Evolutionary conservation across 2,888 invertebrate species (phyloP).

Genomic region (Drosophila niveifrons): DNA sequence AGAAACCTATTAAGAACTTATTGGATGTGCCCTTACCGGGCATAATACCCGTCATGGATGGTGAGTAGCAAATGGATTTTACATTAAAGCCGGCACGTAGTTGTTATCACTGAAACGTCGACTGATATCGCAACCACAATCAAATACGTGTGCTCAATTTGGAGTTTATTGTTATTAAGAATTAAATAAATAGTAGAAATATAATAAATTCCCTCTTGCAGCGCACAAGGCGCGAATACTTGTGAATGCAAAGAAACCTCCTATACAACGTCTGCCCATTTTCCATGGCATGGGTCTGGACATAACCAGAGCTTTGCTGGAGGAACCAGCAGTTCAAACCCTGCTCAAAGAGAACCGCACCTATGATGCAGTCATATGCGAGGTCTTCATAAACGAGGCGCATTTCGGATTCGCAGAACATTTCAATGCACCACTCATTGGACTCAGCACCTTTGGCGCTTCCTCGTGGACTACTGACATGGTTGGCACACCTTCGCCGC

Average conservation of each 20-base stretch:
- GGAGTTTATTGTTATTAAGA: not conserved
- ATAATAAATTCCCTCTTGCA: conserved; percentile 19
- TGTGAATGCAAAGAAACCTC: conserved; percentile 2
- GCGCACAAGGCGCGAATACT: conserved; percentile 37
- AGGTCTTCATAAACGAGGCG: conserved; percentile 83
- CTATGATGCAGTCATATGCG: conserved; percentile 84
- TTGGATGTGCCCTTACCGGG: conserved; percentile 61
- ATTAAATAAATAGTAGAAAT: not conserved
- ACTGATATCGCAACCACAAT: conserved; percentile 10
- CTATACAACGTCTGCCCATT: conserved; percentile 19
- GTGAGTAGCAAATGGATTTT: conserved; percentile 39
- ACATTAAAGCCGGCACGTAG: conserved; percentile 14
- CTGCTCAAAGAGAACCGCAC: conserved; percentile 81
- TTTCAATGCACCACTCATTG: conserved; percentile 76
- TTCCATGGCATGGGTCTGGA: conserved; percentile 46
- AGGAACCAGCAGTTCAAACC: conserved; percentile 65
- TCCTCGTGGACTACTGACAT: conserved; percentile 70
- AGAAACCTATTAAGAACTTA: conserved; percentile 71
- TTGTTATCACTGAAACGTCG: conserved; percentile 24
- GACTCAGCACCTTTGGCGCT: conserved; percentile 68
- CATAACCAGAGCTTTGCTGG: conserved; percentile 56
- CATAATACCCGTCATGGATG: conserved; percentile 45
- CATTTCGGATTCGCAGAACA: conserved; percentile 79
- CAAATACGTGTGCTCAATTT: not conserved
- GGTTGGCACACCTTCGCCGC: conserved; percentile 80